Percentiles rank a stretch among this genome's conserved stretches.
Conservation (phyloP, 2,797 vertebrate species). For the Lemur catta region DNA sequence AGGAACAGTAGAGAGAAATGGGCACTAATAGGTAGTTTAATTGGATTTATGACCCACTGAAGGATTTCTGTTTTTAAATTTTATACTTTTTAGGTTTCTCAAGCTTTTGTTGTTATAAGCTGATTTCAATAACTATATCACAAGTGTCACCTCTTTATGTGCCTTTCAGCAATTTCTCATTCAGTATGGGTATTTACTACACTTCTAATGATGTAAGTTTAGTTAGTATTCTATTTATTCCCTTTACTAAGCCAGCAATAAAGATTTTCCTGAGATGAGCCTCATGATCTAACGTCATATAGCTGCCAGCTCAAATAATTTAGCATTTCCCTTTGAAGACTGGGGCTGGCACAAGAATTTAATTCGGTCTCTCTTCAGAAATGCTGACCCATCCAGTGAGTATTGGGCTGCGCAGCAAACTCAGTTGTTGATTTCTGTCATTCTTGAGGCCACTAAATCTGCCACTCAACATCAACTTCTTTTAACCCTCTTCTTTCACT, state of each 20-base stretch:
- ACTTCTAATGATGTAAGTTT: not conserved
- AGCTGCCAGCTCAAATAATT: not conserved
- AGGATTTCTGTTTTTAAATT: not conserved
- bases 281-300: not conserved
- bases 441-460: not conserved
- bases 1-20: not conserved
- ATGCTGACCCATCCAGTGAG: not conserved
- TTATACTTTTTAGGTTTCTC: not conserved
- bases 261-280: not conserved
- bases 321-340: not conserved
- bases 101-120: not conserved
- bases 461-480: not conserved
- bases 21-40: not conserved
- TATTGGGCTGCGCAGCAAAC: not conserved
- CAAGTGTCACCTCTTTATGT: not conserved
- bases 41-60: not conserved
- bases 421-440: not conserved
- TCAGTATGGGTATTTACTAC: not conserved
- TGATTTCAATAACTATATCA: not conserved
- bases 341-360: not conserved
- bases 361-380: not conserved
- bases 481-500: not conserved
- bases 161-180: not conserved
- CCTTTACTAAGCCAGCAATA: not conserved
- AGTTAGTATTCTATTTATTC: not conserved